Base-by-base conservation (phyloP, 64 coral and sea anemone genomes). In the Catalaphyllia jardinei region DNA sequence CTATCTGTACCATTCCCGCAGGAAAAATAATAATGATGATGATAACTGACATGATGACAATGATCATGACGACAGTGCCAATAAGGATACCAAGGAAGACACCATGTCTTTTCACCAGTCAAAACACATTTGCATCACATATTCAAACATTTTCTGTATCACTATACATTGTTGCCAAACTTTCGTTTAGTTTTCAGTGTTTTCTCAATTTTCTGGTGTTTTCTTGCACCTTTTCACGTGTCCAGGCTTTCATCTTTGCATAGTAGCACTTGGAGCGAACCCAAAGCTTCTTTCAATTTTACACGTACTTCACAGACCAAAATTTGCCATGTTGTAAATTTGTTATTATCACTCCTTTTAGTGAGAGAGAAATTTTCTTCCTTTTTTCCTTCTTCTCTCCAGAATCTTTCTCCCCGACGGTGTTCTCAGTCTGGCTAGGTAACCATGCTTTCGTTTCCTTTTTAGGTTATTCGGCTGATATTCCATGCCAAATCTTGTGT, bases 381-480 rank as follows among this genome's bases (percentile, higher is more conserved):
- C 90, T 39, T 99, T 99, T 35, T 80, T 88, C 86, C 91, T 86
- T 16, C 97, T 82, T 74, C 97, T 90, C n/a, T 94, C 90, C 13
- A 99, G 88, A 61, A 95, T 94, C 78, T 93, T 88, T 52, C 88
- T 90, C 50, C 97, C 97, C 51, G 90, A 82, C 78, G 79, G 90
- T 27, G 94, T 95, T n/a, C 97, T 86, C 42, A 93, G 61, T 67
- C 97, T 90, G 24, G 91, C 93, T 51, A 99, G 57, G 77, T 95
- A 99, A 35, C 97, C 97, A 88, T 99, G 97, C 74, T 99, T 99
- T 88, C 97, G 67, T 77, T 99, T 99, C 71, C 97, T 93, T 75
- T 99, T 94, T 55, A 99, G 79, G 13, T 94, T 99, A 25, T 99
- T 99, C 4, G 97, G 93, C 63, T 93, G 93, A 71, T 99, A 99